phyloP scores from a whole-genome alignment of 1,140 invertebrate species.

The Cheumatopsyche charites region DNA sequence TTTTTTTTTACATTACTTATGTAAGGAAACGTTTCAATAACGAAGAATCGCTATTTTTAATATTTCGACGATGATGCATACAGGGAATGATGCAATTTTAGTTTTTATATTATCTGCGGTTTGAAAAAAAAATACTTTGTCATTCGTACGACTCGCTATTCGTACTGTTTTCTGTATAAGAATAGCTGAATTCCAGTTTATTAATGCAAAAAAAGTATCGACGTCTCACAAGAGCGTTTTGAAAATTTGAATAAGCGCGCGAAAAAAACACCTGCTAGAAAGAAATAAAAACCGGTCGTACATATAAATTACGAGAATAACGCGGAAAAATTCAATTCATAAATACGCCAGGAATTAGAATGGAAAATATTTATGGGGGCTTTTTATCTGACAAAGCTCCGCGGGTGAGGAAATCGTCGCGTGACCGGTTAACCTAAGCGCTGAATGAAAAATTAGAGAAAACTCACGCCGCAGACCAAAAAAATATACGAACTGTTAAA shows the following conservation, averaged over 20 bases:
- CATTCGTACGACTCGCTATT: too few species aligned
- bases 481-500: conserved; percentile 36
- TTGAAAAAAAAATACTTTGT: too few species aligned
- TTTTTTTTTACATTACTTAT: too few species aligned
- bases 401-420: conserved; percentile 43
- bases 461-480: conserved; percentile 28
- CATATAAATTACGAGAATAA: conserved; percentile 24
- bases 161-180: too few species aligned
- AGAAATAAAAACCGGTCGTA: not conserved
- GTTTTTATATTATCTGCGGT: too few species aligned
- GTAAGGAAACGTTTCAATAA: too few species aligned
- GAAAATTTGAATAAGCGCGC: not conserved
- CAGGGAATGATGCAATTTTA: too few species aligned
- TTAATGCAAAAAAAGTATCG: too few species aligned
- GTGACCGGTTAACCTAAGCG: conserved; percentile 45
- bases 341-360: conserved; percentile 1
- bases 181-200: too few species aligned
- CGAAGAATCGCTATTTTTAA: too few species aligned
- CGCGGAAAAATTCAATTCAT: conserved; percentile 22
- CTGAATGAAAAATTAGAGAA: conserved; percentile 48
- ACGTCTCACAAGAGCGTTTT: not conserved
- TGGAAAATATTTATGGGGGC: conserved; percentile 5
- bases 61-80: too few species aligned
- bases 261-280: not conserved
- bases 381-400: conserved; percentile 40